Evolutionary conservation across 64 coral and sea anemone species (phyloP).

Genomic region (Porites australiensis): DNA sequence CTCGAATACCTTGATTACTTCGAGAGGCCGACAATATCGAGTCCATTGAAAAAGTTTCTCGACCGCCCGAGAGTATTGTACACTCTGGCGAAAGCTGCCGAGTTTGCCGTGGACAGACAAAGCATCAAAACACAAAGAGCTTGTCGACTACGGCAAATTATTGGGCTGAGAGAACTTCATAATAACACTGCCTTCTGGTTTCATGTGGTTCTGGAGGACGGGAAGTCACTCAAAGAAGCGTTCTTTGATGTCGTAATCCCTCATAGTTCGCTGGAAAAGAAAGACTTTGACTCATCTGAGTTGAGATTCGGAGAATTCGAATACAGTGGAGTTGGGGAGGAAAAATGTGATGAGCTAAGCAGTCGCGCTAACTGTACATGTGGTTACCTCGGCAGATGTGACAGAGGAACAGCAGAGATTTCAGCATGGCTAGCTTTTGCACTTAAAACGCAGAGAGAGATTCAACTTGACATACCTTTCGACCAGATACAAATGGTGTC

Average conservation of each 20-base stretch:
- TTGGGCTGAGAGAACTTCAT: constrained; percentile 28
- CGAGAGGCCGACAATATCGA: constrained; percentile 8
- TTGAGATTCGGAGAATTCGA: constrained; percentile 35
- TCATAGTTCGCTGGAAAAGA: neutral
- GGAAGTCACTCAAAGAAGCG: constrained; percentile 14
- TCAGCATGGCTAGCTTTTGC: constrained; percentile 88
- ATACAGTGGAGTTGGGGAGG: constrained; percentile 3
- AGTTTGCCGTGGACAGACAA: constrained; percentile 66
- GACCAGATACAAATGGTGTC: constrained; percentile 81
- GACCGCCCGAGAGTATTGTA: constrained; percentile 33
- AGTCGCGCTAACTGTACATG: constrained; percentile 77
- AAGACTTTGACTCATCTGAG: neutral
- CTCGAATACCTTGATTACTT: constrained; percentile 24
- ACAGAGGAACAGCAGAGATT: constrained; percentile 67
- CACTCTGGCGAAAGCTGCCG: constrained; percentile 81
- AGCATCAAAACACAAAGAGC: neutral
- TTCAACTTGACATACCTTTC: constrained; percentile 73
- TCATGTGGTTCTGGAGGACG: constrained; percentile 59
- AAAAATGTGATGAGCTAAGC: constrained; percentile 81
- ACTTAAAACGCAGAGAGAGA: constrained; percentile 80
- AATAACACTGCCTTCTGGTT: constrained; percentile 26
- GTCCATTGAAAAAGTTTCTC: constrained; percentile 57
- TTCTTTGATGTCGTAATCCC: constrained; percentile 18
- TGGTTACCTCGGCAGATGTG: constrained; percentile 71
- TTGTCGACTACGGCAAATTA: constrained; percentile 58